Percentiles rank a stretch among this genome's conserved stretches.
phyloP scores from a whole-genome alignment of 2,113 vertebrate species.

The Lathamus discolor region DNA sequence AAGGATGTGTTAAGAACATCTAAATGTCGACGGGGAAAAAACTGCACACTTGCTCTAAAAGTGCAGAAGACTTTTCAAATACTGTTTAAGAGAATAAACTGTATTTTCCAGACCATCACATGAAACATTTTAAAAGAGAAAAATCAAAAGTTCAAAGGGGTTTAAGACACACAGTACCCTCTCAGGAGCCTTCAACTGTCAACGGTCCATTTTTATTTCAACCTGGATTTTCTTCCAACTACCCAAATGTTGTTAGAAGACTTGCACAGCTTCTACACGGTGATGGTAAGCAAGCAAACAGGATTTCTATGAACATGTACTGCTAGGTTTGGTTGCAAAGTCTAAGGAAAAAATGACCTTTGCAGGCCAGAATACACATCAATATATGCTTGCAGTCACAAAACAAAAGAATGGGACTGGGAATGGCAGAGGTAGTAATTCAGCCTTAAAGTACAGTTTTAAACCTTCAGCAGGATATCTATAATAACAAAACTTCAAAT shows the following conservation, averaged over 20 bases:
- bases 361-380: background rate
- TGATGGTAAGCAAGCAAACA: background rate
- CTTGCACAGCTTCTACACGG: background rate
- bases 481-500: background rate
- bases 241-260: background rate
- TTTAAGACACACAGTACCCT: background rate
- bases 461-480: background rate
- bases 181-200: background rate
- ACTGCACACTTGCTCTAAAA: background rate
- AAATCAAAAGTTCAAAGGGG: background rate
- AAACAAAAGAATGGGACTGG: background rate
- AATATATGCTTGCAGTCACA: background rate
- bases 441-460: background rate
- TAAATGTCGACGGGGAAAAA: background rate
- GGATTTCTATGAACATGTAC: background rate
- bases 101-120: background rate
- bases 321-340: background rate
- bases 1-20: background rate
- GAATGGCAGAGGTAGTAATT: background rate
- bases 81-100: background rate
- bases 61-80: background rate
- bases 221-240: background rate
- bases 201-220: background rate
- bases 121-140: background rate
- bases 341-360: background rate